A percentile compares a stretch with the other conserved stretches of the same genome.
Evolutionary conservation across 2,888 invertebrate species (phyloP).

Genomic region (Thumatha senex): DNA sequence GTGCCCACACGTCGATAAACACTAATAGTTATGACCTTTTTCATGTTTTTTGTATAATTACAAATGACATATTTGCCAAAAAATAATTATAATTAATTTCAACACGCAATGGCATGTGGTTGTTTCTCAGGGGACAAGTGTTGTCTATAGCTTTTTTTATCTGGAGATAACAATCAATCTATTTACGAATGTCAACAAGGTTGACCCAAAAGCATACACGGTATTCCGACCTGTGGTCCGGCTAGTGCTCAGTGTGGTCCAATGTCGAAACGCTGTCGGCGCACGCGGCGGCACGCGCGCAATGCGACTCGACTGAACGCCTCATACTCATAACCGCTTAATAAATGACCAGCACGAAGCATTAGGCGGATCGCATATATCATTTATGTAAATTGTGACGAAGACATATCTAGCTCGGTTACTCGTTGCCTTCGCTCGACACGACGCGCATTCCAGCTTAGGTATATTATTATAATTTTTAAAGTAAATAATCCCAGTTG

Average conservation of each 20-base stretch:
- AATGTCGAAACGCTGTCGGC: constrained; percentile 64
- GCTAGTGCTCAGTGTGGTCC: constrained; percentile 72
- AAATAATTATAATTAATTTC: constrained; percentile 3
- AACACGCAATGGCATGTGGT: background rate
- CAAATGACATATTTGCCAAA: constrained; percentile 38
- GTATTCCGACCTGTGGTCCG: constrained; percentile 43
- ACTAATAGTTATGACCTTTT: constrained; percentile 40
- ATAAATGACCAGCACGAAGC: constrained; percentile 77
- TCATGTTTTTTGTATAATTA: constrained; percentile 24
- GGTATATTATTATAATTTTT: constrained; percentile 55
- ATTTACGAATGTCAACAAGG: constrained; percentile 73
- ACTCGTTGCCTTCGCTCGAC: constrained; percentile 70
- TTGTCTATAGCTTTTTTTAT: constrained; percentile 27
- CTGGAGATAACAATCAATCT: constrained; percentile 58
- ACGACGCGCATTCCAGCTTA: constrained; percentile 75
- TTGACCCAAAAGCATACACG: constrained; percentile 53
- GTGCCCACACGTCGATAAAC: constrained; percentile 54
- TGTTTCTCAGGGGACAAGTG: constrained; percentile 19
- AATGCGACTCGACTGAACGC: constrained; percentile 65
- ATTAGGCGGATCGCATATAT: constrained; percentile 82
- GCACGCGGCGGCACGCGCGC: constrained; percentile 73
- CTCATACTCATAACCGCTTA: constrained; percentile 64
- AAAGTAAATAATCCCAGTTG: constrained; percentile 48
- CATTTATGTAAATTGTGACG: constrained; percentile 84
- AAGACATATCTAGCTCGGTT: constrained; percentile 79